Evolutionary conservation across 2,797 vertebrate species (phyloP), one percentile per base, ranked within the genome.

Genomic region (Leontopithecus rosalia): DNA sequence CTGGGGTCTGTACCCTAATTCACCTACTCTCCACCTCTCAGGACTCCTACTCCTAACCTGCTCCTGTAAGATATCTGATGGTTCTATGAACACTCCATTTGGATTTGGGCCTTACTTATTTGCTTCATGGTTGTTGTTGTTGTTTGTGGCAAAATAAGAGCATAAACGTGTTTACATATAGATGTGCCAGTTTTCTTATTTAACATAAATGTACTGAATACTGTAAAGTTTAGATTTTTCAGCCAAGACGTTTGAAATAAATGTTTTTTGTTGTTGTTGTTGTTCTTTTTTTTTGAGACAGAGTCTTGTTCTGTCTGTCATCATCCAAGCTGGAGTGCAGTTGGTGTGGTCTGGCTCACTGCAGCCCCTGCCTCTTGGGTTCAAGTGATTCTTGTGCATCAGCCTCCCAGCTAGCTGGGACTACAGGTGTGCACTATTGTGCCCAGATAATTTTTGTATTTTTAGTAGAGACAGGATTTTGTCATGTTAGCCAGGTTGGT

Each of bases 181-280:
- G 64, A 88, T 84, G 28, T 82, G 39, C 19, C 24, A 79, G 15
- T 89, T 95, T 85, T 67, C 52, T 81, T 96, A 83, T 58, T 86
- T 91, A 84, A 79, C 8, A 20, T 85, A 91, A 85, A 46, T 89
- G 46, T 94, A 94, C n/a, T 80, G 41, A 91, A 90, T 86, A 83
- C 46, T 43, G 81, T 88, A 90, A 95, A 83, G 46, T 58, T 73
- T 75, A 70, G 41, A 48, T 41, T 84, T 95, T 94, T 84, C 48
- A 75, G 55, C 50, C 28, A 67, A 95, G 48, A 76, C 26, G 52
- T 70, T 91, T 94, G 72, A 92, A 81, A 41, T 86, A 90, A 88
- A 2, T 30, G 0, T 26, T 58, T 30, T 30, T 30, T 58, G n/a
- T n/a, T n/a, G n/a, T 58, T 52, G 6, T 52, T 20, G 19, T 55